These are phyloP conservation scores for Andrena marginata DNA, from an alignment of 2,888 invertebrate species.

Conservation along the genomic window DNA sequence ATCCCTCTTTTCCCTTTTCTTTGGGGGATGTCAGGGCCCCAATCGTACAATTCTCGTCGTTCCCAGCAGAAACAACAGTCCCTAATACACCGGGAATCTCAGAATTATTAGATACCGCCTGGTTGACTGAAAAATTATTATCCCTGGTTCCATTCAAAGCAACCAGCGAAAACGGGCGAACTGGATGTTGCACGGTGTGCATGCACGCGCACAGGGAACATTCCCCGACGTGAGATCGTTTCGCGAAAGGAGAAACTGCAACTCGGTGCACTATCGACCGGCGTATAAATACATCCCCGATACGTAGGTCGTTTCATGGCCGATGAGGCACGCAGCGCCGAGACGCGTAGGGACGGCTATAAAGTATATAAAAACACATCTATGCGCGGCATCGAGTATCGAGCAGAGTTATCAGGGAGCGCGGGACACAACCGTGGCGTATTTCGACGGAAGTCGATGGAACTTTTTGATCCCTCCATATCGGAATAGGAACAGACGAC, in stretches of 20 bases:
- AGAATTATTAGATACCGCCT: no score
- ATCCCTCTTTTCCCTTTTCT: no score
- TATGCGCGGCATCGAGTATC: not conserved
- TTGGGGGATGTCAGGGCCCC: no score
- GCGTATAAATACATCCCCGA: constrained; percentile 69
- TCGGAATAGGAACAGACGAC: not conserved
- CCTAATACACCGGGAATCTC: no score
- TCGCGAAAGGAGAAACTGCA: constrained; percentile 55
- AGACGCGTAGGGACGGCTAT: not conserved
- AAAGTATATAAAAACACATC: constrained; percentile 7
- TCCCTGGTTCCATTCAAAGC: not conserved
- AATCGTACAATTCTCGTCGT: no score
- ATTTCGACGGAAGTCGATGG: constrained; percentile 2
- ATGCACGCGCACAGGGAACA: constrained; percentile 51
- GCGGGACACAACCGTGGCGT: not conserved
- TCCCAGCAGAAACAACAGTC: no score
- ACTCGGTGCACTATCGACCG: constrained; percentile 50
- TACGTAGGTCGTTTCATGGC: constrained; percentile 63
- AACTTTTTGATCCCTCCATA: not conserved
- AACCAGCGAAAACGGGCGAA: not conserved
- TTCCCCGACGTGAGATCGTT: constrained; percentile 53
- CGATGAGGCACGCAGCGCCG: constrained; percentile 60
- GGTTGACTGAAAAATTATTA: constrained; percentile 14
- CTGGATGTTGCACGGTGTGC: constrained; percentile 1
- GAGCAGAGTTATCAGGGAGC: not conserved